Base-by-base conservation (phyloP, 2,888 invertebrate genomes). In the Nomada ruficornis region DNA sequence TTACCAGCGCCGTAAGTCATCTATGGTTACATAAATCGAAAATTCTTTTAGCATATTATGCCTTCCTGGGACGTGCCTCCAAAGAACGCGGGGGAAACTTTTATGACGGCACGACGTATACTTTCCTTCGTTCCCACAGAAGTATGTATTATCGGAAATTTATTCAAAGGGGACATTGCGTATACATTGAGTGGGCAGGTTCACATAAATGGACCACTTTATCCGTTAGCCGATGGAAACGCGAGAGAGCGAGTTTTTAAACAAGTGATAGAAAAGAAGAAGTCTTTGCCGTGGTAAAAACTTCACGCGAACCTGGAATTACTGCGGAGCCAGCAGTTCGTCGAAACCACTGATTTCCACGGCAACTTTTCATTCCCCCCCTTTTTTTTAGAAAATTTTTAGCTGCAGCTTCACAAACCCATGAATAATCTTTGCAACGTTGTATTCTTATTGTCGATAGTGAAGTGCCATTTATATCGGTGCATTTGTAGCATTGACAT, bases 221-320 rank as follows among this genome's bases (percentile, higher is more conserved):
- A 77, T 57, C 26, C 47, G 55, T 13, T 44, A 26, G 13, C 36
- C 23, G 50, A 23, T 26, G 42, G 47, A 42, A 36, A 70, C n/a
- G 70, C 36, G 52, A 50, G 50, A 57, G 63, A 20, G 13, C 7
- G 54, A 50, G 59, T 77, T 77, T 50, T 77, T 57, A 62, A 60
- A 36, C 29, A 62, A 77, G 55, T 70, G 29, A 26, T 20, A 63
- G 63, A 63, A 63, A 70, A 36, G 47, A 77, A 64, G 57, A 75
- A 63, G 26, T 55, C 47, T 15, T 63, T 15, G 15, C 70, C 9
- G 23, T 1, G 11, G 18, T 26, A 26, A 57, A 77, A 70, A 77
- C 23, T 63, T 77, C 18, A 20, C 15, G 3, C 44, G 62, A 20
- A 52, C 36, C 18, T 44, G 11, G 15, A 47, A 68, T 23, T 47